These are phyloP conservation scores for Maniola jurtina DNA, from an alignment of 1,140 invertebrate genomes.

Conservation along the genomic window DNA sequence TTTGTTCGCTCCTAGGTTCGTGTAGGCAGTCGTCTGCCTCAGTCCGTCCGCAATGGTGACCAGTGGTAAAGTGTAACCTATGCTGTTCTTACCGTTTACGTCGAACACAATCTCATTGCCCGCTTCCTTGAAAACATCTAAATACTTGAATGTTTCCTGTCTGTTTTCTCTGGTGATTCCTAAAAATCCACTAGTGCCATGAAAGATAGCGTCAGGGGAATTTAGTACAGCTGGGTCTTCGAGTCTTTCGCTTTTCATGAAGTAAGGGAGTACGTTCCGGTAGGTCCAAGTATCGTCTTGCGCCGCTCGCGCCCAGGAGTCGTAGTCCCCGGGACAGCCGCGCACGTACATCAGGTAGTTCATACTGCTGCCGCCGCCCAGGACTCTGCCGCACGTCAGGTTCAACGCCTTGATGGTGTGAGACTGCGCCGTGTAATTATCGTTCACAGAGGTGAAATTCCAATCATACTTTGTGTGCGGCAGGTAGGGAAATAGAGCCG, in stretches of 20 bases:
- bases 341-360: constrained; percentile 83
- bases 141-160: constrained; percentile 17
- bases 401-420: constrained; percentile 80
- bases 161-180: constrained; percentile 31
- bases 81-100: constrained; percentile 32
- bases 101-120: constrained; percentile 38
- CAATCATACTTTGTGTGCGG: constrained; percentile 77
- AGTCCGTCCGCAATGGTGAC: constrained; percentile 79
- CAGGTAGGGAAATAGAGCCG: constrained; percentile 33
- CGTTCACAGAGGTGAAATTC: constrained; percentile 85
- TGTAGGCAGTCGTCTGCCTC: constrained; percentile 80
- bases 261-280: constrained; percentile 31
- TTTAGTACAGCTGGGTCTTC: constrained; percentile 19
- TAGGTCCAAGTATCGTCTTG: constrained; percentile 37
- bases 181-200: constrained; percentile 37
- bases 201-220: constrained; percentile 22
- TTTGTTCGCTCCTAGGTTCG: constrained; percentile 76
- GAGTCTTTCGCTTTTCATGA: constrained; percentile 37
- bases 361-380: constrained; percentile 86
- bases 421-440: constrained; percentile 81
- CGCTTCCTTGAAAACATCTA: constrained; percentile 41
- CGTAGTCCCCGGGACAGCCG: constrained; percentile 35
- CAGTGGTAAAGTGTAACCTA: constrained; percentile 50
- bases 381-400: constrained; percentile 82
- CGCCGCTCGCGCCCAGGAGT: constrained; percentile 33